A percentile compares a stretch with the other conserved stretches of the same genome.
phyloP scores from a whole-genome alignment of 35 echinoderm and acorn worm genomes.

The Nesometra sesokonis region DNA sequence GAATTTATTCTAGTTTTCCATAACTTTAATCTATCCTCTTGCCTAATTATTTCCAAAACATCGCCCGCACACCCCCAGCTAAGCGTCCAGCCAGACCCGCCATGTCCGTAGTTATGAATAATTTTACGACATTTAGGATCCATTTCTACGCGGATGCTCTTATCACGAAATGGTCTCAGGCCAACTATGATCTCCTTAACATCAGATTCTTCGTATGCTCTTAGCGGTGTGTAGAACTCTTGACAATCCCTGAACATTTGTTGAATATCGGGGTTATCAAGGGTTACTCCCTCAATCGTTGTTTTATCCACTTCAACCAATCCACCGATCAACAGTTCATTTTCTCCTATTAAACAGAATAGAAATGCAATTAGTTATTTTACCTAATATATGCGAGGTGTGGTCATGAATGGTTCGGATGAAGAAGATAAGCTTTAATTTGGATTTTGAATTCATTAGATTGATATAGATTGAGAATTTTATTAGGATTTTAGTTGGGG shows the following conservation, averaged over 20 bases:
- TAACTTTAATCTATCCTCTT: neutral
- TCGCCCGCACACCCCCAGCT: constrained; percentile 8
- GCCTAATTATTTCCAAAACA: neutral
- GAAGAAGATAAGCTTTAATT: too few species aligned
- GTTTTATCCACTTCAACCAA: neutral
- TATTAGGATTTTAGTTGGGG: too few species aligned
- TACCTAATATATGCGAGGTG: too few species aligned
- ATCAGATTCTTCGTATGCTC: neutral
- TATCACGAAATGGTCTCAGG: constrained; percentile 1
- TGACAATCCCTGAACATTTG: neutral
- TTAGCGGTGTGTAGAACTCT: neutral
- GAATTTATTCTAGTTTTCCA: neutral
- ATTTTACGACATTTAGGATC: constrained; percentile 4
- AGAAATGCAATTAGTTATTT: neutral
- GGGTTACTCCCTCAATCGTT: neutral
- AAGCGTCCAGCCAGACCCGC: neutral
- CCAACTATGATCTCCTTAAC: constrained; percentile 8
- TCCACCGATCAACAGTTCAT: neutral
- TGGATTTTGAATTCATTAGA: too few species aligned
- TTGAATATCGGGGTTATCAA: neutral
- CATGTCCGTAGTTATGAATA: constrained; percentile 8
- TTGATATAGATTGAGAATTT: too few species aligned
- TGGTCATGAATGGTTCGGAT: too few species aligned
- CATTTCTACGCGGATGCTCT: constrained; percentile 4
- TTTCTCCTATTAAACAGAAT: neutral